Evolutionary conservation across 2,888 invertebrate genomes (phyloP), one percentile per base, ranked within the genome.

Genomic region (Diplazon laetatorius): DNA sequence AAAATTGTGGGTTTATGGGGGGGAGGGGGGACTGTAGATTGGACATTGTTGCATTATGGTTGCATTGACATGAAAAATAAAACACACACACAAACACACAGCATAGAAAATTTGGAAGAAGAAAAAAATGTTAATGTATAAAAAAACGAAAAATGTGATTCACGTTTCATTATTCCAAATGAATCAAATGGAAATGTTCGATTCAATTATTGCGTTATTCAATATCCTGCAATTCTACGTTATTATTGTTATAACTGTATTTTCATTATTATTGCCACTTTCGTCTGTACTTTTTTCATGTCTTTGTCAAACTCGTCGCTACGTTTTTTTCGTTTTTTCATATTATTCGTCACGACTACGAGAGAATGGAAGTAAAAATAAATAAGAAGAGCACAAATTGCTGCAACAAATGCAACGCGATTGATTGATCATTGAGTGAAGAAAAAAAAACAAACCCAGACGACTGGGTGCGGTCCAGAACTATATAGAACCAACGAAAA

Each of bases 341-440:
- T n/a, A n/a, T n/a, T n/a, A n/a, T n/a, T n/a, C 39, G 25, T 62
- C 14, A 65, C 30, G 18, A 39, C 12, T 9, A 57, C 30, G 20
- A 39, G 18, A 65, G 46, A 37, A n/a, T n/a, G n/a, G n/a, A n/a
- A n/a, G n/a, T n/a, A n/a, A n/a, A n/a, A n/a, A n/a, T n/a, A n/a
- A n/a, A n/a, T n/a, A n/a, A n/a, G n/a, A n/a, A n/a, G n/a, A n/a
- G n/a, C n/a, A n/a, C n/a, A 30, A 63, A 16, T 39, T 12, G 12
- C 39, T 22, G 39, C n/a, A 50, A 70, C 6, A 37, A 9, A 37
- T 44, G 44, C 59, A 42, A 37, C 44, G 52, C 78, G 66, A 68
- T 59, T 44, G 72, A 69, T 72, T 72, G 22, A 66, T 30, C 6
- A 30, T 63, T 62, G 72, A 77, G 52, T 69, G 63, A 59, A 68